phyloP scores from a whole-genome alignment of 2,888 invertebrate genomes.

The Sinohyriopsis cumingii region DNA sequence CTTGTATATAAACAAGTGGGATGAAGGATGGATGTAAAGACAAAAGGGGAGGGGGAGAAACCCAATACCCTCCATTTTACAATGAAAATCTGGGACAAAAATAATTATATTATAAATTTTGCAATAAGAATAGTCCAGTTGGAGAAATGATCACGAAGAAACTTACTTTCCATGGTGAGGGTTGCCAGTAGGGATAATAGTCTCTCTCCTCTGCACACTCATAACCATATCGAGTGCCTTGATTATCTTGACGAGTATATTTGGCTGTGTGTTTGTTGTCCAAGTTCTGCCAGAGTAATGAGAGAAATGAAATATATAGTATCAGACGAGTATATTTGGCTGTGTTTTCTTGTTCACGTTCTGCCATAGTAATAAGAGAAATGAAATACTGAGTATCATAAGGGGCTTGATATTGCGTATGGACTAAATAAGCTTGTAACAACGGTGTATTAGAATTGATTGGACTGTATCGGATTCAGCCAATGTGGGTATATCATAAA shows the following conservation, averaged over 20 bases:
- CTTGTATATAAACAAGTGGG: too few species aligned
- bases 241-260: conserved; percentile 68
- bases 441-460: too few species aligned
- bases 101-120: not conserved
- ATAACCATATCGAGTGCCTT: conserved; percentile 63
- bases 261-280: conserved; percentile 50
- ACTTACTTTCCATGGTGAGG: conserved; percentile 62
- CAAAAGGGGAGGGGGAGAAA: too few species aligned
- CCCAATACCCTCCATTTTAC: too few species aligned
- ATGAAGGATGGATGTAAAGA: too few species aligned
- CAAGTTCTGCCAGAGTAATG: conserved; percentile 9
- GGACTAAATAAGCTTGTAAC: too few species aligned
- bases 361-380: conserved; percentile 9
- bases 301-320: not conserved
- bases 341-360: conserved; percentile 31
- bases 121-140: not conserved
- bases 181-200: conserved; percentile 71
- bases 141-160: not conserved
- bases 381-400: not conserved
- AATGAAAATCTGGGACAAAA: too few species aligned
- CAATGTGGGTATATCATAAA: too few species aligned
- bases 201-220: conserved; percentile 72
- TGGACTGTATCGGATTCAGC: too few species aligned
- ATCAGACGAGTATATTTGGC: conserved; percentile 61
- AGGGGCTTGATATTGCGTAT: too few species aligned